Base-by-base conservation (phyloP, 2,113 vertebrate genomes). In the Aix galericulata region DNA sequence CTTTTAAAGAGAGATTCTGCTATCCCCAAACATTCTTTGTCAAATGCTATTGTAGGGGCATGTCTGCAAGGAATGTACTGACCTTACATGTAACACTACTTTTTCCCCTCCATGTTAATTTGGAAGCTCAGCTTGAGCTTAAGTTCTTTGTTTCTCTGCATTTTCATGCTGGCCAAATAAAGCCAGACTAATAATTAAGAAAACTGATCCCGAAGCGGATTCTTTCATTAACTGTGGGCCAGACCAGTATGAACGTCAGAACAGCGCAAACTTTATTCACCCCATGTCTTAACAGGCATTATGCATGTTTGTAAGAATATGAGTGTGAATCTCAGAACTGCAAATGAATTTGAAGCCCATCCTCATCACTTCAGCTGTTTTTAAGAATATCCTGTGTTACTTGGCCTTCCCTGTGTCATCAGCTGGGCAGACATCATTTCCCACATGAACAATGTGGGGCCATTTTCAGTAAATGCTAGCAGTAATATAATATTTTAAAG, bases 371-470 rank as follows among this genome's bases (percentile, higher is more conserved):
- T 81, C 62, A 73, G 82, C 48, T 85, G 34, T 27, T 17, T 1
- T 17, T n/a, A 52, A 52, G 32, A 77, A 64, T 26, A 53, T 9
- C 69, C 56, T 77, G 56, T 11, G 25, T 31, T 32, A 53, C 38
- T 5, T 1, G 6, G 29, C 68, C 32, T 55, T 82, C 25, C 42
- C 36, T 29, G 2, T 34, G 31, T 1, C 1, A 0, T 58, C 34
- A 60, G 9, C 0, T 29, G 9, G 38, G 32, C 6, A 73, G 25
- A 22, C 20, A 76, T 26, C 11, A 27, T 23, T 81, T 88, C 46
- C 42, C 11, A 25, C 6, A 48, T 6, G 17, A 89, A 85, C 18
- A 79, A 25, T 80, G 59, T 26, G 78, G 38, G 17, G 34, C 64
- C 32, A 42, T 34, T 48, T 87, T 29, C 32, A 93, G 23, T 72